Evolutionary conservation across 2,888 invertebrate genomes (phyloP).

Genomic region (Amphipoea oculea): DNA sequence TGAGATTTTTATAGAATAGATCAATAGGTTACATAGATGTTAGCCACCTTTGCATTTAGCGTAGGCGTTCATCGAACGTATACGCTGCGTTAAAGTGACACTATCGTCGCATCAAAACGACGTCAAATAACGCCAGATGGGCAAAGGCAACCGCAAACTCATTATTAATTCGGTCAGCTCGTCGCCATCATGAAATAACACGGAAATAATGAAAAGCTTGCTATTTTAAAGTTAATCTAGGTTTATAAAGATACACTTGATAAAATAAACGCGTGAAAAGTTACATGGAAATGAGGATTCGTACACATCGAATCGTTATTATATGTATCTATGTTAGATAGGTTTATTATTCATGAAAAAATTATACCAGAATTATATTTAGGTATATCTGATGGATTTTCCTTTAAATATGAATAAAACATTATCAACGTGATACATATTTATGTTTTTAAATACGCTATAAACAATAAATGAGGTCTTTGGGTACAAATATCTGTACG

Average conservation of each 20-base stretch:
- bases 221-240: slow-evolving; percentile 11
- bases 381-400: slow-evolving; percentile 13
- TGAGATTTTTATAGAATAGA: background rate
- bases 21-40: slow-evolving; percentile 2
- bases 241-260: slow-evolving; percentile 4
- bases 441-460: slow-evolving; percentile 29
- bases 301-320: slow-evolving; percentile 11
- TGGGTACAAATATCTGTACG: slow-evolving; percentile 57
- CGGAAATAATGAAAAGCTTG: slow-evolving; percentile 28
- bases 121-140: slow-evolving; percentile 7
- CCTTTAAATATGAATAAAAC: slow-evolving; percentile 26
- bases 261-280: slow-evolving; percentile 9
- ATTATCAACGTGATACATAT: slow-evolving; percentile 23
- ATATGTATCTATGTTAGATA: background rate
- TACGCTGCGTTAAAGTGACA: background rate
- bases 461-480: slow-evolving; percentile 37
- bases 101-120: slow-evolving; percentile 4
- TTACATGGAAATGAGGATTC: background rate
- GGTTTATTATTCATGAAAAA: slow-evolving; percentile 5
- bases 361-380: slow-evolving; percentile 7
- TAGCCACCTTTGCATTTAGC: slow-evolving; percentile 11
- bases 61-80: slow-evolving; percentile 5
- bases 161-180: slow-evolving; percentile 31
- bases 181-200: slow-evolving; percentile 28
- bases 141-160: slow-evolving; percentile 8